Conservation (phyloP, 64 coral and sea anemone genomes). For the Stichodactyla helianthus region DNA sequence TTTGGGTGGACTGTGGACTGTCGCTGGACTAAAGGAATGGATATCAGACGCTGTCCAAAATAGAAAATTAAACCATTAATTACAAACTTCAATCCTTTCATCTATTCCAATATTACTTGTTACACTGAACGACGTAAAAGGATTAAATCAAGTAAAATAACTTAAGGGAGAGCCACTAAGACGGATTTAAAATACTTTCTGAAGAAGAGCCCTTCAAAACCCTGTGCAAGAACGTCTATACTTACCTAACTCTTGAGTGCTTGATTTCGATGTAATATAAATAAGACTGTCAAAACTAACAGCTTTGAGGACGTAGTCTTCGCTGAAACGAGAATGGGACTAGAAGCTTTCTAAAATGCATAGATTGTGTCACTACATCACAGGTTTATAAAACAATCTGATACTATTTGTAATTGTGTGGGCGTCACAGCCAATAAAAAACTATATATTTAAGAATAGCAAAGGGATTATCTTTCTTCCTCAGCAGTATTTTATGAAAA, state of each 20-base stretch:
- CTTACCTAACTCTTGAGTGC: no score
- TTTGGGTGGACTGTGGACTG: not conserved
- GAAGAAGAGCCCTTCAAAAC: not conserved
- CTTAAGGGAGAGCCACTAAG: not conserved
- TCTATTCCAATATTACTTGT: not conserved
- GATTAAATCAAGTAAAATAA: slow-evolving; percentile 6
- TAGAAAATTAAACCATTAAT: not conserved
- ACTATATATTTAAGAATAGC: not conserved
- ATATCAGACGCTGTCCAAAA: not conserved
- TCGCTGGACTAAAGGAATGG: not conserved
- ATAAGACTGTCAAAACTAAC: not conserved
- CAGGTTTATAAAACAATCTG: not conserved
- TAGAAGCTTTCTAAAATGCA: not conserved
- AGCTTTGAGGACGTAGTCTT: not conserved
- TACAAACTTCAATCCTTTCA: not conserved
- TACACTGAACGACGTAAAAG: not conserved
- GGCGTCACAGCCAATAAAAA: not conserved
- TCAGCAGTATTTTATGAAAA: not conserved
- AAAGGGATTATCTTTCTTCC: not conserved
- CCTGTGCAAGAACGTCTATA: no score
- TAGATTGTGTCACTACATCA: not conserved
- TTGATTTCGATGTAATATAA: no score
- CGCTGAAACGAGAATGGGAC: not conserved
- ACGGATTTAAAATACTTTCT: not conserved
- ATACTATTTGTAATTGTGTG: not conserved